Base-by-base conservation (phyloP, 2,888 invertebrate species). In the Arrhopalites spinosus region DNA sequence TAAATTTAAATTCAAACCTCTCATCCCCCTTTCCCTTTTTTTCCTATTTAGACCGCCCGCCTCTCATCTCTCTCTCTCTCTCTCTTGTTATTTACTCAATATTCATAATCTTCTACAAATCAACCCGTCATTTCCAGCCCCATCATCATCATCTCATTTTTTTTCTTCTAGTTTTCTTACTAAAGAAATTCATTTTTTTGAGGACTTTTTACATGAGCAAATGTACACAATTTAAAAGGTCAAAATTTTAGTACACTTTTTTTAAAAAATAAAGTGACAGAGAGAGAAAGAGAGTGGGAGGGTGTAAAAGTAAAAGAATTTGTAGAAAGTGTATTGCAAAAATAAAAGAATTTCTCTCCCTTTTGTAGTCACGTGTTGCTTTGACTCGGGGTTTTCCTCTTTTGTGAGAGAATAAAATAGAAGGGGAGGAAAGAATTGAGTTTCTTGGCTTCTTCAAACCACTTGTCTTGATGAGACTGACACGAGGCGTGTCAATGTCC, bases 391-490 rank as follows among this genome's bases (percentile, higher is more conserved):
- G 20, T 29, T 67, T 67, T n/a, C n/a, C n/a, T n/a, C n/a, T 30
- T 67, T 30, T 20, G 67, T 27, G 36, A 43, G 66, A 30, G 43
- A 17, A 17, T 15, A 23, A 68, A 43, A 68, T 20, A 3, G 25
- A 36, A 43, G 15, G 20, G 45, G 45, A 68, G 47, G 45, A 23
- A 68, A 23, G 25, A 68, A 68, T 17, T 36, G 68, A 17, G 45
- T n/a, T n/a, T n/a, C 36, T 36, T 45, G 68, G 47, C 36, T 47
- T 36, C 68, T 47, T 11, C 36, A 47, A 47, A 47, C 23, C 68
- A 68, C 68, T 68, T 68, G 45, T 43, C 20, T 47, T 68, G 68
- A 68, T 68, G 68, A 68, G 68, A 68, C 68, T 43, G 68, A 68
- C 36, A 45, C 68, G 68, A 68, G 68, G 47, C 68, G 68, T 68